Conservation (phyloP, 2,888 invertebrate species). For the Meloe dianella region DNA sequence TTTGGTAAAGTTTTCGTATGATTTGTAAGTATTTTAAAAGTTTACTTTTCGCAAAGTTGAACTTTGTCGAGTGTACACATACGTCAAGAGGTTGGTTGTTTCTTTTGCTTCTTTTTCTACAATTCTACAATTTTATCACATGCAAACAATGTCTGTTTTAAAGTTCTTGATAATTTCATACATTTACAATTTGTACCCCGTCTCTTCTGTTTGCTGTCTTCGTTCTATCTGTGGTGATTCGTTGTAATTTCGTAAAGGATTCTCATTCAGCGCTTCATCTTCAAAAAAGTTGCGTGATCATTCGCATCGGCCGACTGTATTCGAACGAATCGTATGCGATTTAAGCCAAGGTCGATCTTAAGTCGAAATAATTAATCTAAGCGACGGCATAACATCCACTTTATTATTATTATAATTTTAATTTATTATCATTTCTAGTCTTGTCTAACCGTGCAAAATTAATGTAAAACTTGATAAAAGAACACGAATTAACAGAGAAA, state of each 20-base stretch:
- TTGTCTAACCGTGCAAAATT: neutral
- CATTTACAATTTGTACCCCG: too few species aligned
- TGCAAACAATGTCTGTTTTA: neutral
- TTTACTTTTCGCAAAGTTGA: constrained; percentile 8
- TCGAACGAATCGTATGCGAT: too few species aligned
- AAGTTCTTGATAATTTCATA: neutral
- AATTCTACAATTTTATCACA: neutral
- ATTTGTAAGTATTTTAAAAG: neutral
- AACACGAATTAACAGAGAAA: neutral
- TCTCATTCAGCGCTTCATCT: too few species aligned
- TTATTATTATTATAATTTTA: too few species aligned
- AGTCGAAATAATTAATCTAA: too few species aligned
- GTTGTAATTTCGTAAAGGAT: too few species aligned
- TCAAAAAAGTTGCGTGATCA: too few species aligned
- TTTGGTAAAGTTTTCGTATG: neutral
- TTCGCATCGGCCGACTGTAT: too few species aligned
- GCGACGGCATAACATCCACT: too few species aligned
- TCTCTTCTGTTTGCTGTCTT: too few species aligned
- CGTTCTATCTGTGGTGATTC: too few species aligned
- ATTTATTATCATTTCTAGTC: neutral
- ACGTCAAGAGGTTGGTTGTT: neutral
- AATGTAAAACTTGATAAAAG: neutral
- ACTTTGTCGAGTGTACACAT: neutral
- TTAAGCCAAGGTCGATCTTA: too few species aligned
- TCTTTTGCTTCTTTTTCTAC: neutral